Evolutionary conservation across 2,888 invertebrate species (phyloP).

Genomic region (Dryobota labecula): DNA sequence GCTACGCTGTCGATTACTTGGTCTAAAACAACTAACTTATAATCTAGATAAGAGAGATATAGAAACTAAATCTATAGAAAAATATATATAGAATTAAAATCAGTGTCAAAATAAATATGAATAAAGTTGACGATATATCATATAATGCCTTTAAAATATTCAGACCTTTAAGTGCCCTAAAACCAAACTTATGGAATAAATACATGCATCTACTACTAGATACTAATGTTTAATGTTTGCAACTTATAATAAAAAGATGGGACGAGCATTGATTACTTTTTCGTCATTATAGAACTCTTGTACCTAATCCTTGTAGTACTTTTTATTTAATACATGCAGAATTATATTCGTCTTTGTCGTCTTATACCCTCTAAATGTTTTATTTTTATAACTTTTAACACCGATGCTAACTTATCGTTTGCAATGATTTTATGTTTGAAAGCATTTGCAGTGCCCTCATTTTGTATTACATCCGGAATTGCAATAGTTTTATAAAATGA

Average conservation of each 20-base stretch:
- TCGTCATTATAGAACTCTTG: too few species aligned
- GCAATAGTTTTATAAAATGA: too few species aligned
- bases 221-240: constrained; percentile 17
- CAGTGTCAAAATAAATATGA: background rate
- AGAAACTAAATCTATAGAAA: background rate
- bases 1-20: background rate
- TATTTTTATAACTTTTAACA: too few species aligned
- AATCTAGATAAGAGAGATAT: background rate
- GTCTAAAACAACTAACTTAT: background rate
- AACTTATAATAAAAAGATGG: constrained; percentile 11
- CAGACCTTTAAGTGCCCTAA: background rate
- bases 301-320: too few species aligned
- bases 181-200: background rate
- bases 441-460: background rate
- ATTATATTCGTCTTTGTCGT: too few species aligned
- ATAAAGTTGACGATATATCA: background rate
- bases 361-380: too few species aligned
- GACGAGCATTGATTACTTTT: constrained; percentile 24
- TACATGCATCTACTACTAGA: constrained; percentile 30
- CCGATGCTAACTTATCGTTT: too few species aligned
- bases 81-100: background rate
- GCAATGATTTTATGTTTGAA: too few species aligned
- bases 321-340: too few species aligned
- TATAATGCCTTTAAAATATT: too few species aligned
- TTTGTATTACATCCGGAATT: background rate